These are phyloP conservation scores for Drosophila atripex DNA, from an alignment of 2,888 invertebrate genomes.

Conservation along the genomic window DNA sequence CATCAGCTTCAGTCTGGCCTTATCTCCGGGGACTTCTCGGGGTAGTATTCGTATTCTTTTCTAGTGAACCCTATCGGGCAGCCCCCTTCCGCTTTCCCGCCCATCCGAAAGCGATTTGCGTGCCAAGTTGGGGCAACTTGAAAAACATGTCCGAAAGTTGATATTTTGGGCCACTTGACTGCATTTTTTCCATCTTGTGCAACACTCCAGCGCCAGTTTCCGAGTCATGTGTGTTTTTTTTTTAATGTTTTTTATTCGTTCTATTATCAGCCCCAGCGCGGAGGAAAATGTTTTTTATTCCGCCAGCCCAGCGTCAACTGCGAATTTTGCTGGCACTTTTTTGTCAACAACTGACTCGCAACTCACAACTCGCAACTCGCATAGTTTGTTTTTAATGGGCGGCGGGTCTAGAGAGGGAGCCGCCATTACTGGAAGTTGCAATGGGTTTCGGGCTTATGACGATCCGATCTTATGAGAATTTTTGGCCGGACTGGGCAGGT, in stretches of 20 bases:
- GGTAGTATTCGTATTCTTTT: not conserved
- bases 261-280: no score
- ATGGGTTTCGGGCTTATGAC: no score
- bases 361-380: no score
- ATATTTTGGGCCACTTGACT: slow-evolving; percentile 42
- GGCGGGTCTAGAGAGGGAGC: not conserved
- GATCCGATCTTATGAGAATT: slow-evolving; percentile 39
- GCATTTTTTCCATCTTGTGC: slow-evolving; percentile 39
- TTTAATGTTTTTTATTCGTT: no score
- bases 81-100: not conserved
- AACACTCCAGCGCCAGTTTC: slow-evolving; percentile 30
- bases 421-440: slow-evolving; percentile 16
- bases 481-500: slow-evolving; percentile 55
- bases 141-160: slow-evolving; percentile 59
- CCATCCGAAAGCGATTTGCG: slow-evolving; percentile 49
- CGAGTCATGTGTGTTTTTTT: slow-evolving; percentile 12
- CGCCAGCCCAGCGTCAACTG: no score
- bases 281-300: no score
- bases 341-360: no score
- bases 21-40: not conserved
- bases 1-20: no score
- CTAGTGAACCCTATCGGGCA: slow-evolving; percentile 4
- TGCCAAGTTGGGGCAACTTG: slow-evolving; percentile 41
- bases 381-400: no score
- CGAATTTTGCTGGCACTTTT: no score